A percentile compares a stretch with the other conserved stretches of the same genome.
These are phyloP conservation scores for Cyprinodon tularosa DNA, from an alignment of 2,113 vertebrate genomes.

Conservation along the genomic window DNA sequence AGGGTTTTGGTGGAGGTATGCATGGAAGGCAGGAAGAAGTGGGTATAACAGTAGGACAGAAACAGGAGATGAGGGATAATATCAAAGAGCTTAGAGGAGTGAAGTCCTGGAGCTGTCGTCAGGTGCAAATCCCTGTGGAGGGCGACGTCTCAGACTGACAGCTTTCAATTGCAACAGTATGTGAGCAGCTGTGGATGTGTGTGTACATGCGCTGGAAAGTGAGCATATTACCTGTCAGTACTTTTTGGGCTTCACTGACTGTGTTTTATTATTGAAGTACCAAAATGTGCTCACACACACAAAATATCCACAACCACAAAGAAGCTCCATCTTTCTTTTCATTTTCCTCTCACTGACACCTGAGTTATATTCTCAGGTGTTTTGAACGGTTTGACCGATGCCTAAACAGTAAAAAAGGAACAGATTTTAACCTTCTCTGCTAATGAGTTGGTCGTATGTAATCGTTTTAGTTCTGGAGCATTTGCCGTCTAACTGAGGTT, in stretches of 20 bases:
- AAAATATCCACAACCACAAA: slow-evolving; percentile 1
- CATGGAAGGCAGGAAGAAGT: background rate
- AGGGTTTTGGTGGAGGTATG: slow-evolving; percentile 12
- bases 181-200: slow-evolving; percentile 23
- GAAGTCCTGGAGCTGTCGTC: slow-evolving; percentile 51
- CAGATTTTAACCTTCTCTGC: background rate
- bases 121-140: slow-evolving; percentile 59
- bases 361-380: slow-evolving; percentile 23
- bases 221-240: slow-evolving; percentile 47
- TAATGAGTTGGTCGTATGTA: background rate
- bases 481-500: background rate
- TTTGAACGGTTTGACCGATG: slow-evolving; percentile 28
- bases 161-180: slow-evolving; percentile 65
- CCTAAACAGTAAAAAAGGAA: background rate
- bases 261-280: slow-evolving; percentile 58
- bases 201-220: slow-evolving; percentile 13
- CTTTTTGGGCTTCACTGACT: slow-evolving; percentile 48
- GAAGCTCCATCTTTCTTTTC: slow-evolving; percentile 8
- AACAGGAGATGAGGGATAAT: slow-evolving; percentile 47
- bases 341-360: slow-evolving; percentile 15
- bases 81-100: slow-evolving; percentile 53
- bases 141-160: slow-evolving; percentile 59
- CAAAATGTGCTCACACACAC: slow-evolving; percentile 25
- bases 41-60: slow-evolving; percentile 16
- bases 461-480: background rate